Percentiles rank a stretch among this genome's conserved stretches.
Evolutionary conservation across 1,140 invertebrate species (phyloP).

Genomic region (Radopholus similis): DNA sequence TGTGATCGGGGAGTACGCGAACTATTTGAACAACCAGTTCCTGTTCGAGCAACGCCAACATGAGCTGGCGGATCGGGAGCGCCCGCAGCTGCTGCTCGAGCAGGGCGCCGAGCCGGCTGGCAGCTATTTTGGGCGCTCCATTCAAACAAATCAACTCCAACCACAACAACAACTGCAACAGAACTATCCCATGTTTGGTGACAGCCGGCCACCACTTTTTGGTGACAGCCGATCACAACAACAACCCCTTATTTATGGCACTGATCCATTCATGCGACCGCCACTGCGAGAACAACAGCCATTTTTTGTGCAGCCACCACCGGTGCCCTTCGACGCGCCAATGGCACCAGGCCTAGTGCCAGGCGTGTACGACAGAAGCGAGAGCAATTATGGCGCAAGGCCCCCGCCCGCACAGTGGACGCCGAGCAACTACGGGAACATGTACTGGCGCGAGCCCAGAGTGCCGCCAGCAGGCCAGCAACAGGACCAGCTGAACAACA

Average conservation of each 20-base stretch:
- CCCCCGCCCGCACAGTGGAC: constrained; percentile 33
- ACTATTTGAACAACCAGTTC: constrained; percentile 58
- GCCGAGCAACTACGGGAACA: constrained; percentile 53
- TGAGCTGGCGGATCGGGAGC: background rate
- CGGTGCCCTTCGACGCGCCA: too few relatives aligned
- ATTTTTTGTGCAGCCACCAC: too few relatives aligned
- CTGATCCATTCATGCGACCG: too few relatives aligned
- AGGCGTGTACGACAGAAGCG: too few relatives aligned
- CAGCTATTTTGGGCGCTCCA: background rate
- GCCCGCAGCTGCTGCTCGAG: too few relatives aligned
- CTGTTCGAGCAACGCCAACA: constrained; percentile 12
- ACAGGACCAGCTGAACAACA: background rate
- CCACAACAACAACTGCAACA: background rate
- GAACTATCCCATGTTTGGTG: too few relatives aligned
- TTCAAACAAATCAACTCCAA: constrained; percentile 10
- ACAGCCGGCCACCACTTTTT: too few relatives aligned
- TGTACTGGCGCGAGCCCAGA: too few relatives aligned
- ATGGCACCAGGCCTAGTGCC: too few relatives aligned
- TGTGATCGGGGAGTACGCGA: constrained; percentile 54
- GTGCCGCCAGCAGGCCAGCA: too few relatives aligned
- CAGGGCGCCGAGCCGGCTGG: background rate
- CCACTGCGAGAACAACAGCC: too few relatives aligned
- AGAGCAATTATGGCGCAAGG: constrained; percentile 49
- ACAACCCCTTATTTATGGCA: constrained; percentile 39
- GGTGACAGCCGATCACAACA: too few relatives aligned